Evolutionary conservation across 2,888 invertebrate genomes (phyloP).

Genomic region (Lepidocyrtinus sp.): DNA sequence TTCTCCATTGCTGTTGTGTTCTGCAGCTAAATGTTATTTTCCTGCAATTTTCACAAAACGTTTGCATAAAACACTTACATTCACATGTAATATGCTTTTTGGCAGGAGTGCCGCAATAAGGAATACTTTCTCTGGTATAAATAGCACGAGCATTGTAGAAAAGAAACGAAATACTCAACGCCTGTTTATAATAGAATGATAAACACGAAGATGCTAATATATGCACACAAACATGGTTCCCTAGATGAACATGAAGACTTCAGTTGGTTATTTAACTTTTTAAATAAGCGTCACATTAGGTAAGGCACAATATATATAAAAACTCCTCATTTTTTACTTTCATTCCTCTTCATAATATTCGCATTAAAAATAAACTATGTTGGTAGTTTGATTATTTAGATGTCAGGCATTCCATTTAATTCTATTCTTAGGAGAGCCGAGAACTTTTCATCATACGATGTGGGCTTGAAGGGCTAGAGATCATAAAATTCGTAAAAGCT

Average conservation of each 20-base stretch:
- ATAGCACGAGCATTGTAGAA: too few relatives aligned
- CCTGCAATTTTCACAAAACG: not conserved
- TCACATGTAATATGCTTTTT: not conserved
- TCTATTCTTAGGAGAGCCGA: too few relatives aligned
- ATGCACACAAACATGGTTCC: too few relatives aligned
- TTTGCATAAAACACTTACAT: not conserved
- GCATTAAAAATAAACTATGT: not conserved
- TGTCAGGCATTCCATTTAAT: not conserved
- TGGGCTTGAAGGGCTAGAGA: too few relatives aligned
- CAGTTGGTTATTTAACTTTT: not conserved
- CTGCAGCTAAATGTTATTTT: not conserved
- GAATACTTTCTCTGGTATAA: not conserved
- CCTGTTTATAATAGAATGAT: too few relatives aligned
- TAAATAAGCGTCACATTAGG: not conserved
- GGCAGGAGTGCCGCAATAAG: not conserved
- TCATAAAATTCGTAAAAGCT: too few relatives aligned
- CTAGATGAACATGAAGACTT: not conserved
- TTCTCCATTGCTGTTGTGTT: not conserved
- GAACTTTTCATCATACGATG: too few relatives aligned
- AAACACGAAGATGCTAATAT: too few relatives aligned
- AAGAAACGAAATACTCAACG: too few relatives aligned
- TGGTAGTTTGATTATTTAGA: not conserved
- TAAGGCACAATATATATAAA: not conserved
- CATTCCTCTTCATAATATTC: not conserved
- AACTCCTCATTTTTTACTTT: not conserved